Conservation (phyloP, 2,888 invertebrate species). For the Cerceris ruficornis region DNA sequence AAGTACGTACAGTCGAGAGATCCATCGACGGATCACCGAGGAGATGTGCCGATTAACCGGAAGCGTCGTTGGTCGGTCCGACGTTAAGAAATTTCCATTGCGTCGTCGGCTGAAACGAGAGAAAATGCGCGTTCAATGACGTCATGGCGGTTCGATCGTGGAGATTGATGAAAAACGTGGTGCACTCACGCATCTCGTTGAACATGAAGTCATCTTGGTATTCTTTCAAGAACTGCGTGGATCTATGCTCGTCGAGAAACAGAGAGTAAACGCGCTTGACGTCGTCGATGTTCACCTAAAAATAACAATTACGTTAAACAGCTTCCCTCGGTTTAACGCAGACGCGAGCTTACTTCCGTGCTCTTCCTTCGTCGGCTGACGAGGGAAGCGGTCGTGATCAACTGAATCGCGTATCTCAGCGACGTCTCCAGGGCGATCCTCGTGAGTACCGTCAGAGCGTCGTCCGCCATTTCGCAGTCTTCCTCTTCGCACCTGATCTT, state of each 20-base stretch:
- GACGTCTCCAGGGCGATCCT: slow-evolving; percentile 97
- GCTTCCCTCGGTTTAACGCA: too few species aligned
- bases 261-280: slow-evolving; percentile 97
- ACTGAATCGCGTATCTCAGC: slow-evolving; percentile 97
- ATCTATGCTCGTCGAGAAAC: slow-evolving; percentile 96
- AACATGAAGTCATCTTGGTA: slow-evolving; percentile 99
- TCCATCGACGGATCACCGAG: neutral
- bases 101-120: slow-evolving; percentile 69
- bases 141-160: neutral
- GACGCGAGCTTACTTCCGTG: slow-evolving; percentile 84
- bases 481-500: slow-evolving; percentile 98
- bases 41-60: neutral
- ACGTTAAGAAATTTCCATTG: slow-evolving; percentile 73
- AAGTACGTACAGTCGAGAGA: neutral
- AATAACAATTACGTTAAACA: slow-evolving; percentile 17
- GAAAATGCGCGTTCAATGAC: slow-evolving; percentile 6
- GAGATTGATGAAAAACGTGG: slow-evolving; percentile 5
- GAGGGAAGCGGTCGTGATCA: slow-evolving; percentile 97
- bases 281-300: slow-evolving; percentile 91
- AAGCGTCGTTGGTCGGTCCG: neutral
- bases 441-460: slow-evolving; percentile 95
- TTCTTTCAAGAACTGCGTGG: slow-evolving; percentile 96
- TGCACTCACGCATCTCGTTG: slow-evolving; percentile 83
- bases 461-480: slow-evolving; percentile 96
- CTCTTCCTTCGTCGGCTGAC: slow-evolving; percentile 95